These are phyloP conservation scores for Trididemnum miniatum DNA, from an alignment of 23 tunicate species.

Conservation along the genomic window DNA sequence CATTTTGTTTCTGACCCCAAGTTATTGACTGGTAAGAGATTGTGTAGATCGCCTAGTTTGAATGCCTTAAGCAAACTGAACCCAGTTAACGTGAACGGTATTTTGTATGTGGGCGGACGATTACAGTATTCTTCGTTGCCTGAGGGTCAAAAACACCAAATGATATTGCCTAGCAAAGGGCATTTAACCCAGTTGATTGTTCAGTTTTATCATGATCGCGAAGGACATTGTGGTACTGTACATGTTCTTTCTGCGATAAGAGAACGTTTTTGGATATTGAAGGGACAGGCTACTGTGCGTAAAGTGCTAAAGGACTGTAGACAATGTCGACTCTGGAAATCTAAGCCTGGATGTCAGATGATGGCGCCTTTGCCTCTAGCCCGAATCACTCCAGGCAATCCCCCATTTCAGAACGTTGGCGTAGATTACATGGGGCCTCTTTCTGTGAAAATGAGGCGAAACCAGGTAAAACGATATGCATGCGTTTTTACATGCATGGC, in stretches of 20 bases:
- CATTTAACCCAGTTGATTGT: not conserved
- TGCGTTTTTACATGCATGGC: constrained; percentile 45
- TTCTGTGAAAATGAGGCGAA: constrained; percentile 28
- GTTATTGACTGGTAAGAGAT: not conserved
- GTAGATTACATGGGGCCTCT: constrained; percentile 49
- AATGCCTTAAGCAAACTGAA: not conserved
- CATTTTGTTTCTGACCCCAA: not conserved
- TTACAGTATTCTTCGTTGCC: not conserved
- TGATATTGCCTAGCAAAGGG: constrained; percentile 20
- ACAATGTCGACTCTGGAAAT: constrained; percentile 22
- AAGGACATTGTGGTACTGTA: constrained; percentile 38
- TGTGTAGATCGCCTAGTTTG: not conserved
- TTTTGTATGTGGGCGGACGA: constrained; percentile 34
- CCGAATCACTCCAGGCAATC: constrained; percentile 19
- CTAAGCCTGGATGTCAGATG: constrained; percentile 28
- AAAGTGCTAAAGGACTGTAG: not conserved
- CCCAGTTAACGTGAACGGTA: constrained; percentile 5
- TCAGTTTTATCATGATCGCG: not conserved
- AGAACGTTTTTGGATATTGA: constrained; percentile 22
- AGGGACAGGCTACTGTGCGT: constrained; percentile 32
- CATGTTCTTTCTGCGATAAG: constrained; percentile 31
- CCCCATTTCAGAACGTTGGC: constrained; percentile 5
- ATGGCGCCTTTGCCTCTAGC: constrained; percentile 38
- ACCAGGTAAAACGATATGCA: constrained; percentile 27
- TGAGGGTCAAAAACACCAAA: constrained; percentile 16